Base-by-base conservation (phyloP, 2,797 vertebrate genomes). In the Sebastes kiyomatsui region DNA sequence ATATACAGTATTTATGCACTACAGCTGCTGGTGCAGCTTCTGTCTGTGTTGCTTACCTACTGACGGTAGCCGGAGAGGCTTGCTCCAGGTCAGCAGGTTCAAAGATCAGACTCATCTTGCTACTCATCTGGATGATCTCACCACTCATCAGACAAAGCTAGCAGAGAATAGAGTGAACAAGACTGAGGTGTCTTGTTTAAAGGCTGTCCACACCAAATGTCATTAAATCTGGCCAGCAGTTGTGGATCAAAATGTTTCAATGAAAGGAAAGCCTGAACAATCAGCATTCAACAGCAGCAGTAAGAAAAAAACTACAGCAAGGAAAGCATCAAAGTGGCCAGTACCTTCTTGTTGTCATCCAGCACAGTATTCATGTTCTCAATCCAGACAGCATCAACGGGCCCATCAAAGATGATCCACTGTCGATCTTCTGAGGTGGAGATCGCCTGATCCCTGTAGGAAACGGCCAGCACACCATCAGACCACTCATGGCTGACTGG, bases 361-460 rank as follows among this genome's bases (percentile, higher is more conserved):
- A 99, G 92, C 67, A 97, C 98, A 5, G 98, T 99, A 87, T 99
- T 99, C 97, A 99, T 98, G 90, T 99, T 99, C 86, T 99, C 98
- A 81, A 99, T 99, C 98, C 98, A 99, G 77, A 99, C 97, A 18
- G 98, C 98, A 88, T 99, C 98, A 30, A 99, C 96, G 1, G 98
- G 98, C 2, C 98, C 98, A 83, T 99, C 98, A 91, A 99, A 99
- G 85, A 99, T 80, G 85, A 99, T 99, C 98, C 98, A 99, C 86
- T 98, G 97, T 25, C 97, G 91, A 76, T 97, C 75, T 0, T 97
- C 96, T 7, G 96, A 95, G 2, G 88, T 83, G 32, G 96, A 97
- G 79, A 95, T 93, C 0, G 98, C 97, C 87, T 99, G 97, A 4
- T 97, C 91, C 65, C 97, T 96, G 90, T 97, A 99, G 54, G 96